These are phyloP conservation scores for Protobothrops flavoviridis DNA, from an alignment of 2,113 vertebrate genomes.

Conservation along the genomic window DNA sequence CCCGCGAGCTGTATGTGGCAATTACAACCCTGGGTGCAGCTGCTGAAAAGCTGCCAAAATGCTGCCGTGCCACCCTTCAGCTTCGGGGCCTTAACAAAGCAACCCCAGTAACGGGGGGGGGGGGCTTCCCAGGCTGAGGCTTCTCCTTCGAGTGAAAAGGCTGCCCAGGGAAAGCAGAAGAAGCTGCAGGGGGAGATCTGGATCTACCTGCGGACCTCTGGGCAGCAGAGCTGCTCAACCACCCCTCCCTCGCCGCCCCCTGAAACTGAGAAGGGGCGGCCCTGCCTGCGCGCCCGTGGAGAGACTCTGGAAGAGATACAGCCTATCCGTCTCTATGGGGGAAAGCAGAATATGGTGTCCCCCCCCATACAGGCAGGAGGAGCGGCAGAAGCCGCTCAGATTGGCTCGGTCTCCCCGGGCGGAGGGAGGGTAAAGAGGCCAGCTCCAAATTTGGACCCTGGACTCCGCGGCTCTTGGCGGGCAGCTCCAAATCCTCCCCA, in stretches of 20 bases:
- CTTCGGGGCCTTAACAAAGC: background rate
- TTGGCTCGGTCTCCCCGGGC: background rate
- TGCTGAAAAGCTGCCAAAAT: background rate
- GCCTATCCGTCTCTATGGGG: background rate
- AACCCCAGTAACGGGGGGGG: background rate
- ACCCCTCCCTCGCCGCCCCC: too few relatives aligned
- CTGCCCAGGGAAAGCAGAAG: background rate
- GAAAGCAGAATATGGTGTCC: background rate
- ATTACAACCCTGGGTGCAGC: background rate
- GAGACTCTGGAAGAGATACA: background rate
- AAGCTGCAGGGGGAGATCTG: background rate
- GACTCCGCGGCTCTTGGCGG: background rate
- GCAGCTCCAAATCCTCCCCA: fast-evolving
- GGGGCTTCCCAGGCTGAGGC: background rate
- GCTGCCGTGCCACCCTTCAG: background rate
- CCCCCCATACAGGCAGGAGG: background rate
- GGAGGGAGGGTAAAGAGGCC: background rate
- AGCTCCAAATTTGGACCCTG: too few relatives aligned
- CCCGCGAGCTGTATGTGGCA: background rate
- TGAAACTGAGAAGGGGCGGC: background rate
- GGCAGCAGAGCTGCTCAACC: background rate
- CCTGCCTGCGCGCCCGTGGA: too few relatives aligned
- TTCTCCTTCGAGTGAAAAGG: background rate
- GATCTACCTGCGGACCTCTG: background rate
- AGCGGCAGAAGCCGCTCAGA: background rate